Percentiles rank a stretch among this genome's conserved stretches.
Evolutionary conservation across 1,140 invertebrate genomes (phyloP).

Genomic region (Chironomus tepperi): DNA sequence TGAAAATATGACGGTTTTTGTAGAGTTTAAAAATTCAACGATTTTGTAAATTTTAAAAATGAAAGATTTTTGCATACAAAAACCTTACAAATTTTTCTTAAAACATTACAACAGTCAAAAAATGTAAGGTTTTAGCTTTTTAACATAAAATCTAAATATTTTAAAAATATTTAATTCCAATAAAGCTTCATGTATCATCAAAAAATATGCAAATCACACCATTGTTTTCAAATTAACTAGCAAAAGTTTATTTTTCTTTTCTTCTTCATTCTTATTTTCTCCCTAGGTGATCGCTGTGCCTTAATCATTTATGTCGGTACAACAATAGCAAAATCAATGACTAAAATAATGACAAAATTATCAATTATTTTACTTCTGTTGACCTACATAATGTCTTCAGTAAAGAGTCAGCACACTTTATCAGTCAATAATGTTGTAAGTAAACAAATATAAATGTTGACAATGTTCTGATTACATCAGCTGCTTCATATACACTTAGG

Average conservation of each 20-base stretch:
- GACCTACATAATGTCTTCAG: neutral
- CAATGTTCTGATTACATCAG: neutral
- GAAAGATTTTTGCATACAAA: no score
- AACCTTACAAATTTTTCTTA: no score
- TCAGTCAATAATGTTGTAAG: constrained; percentile 18
- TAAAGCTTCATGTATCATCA: neutral
- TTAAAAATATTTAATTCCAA: no score
- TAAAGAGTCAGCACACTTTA: neutral
- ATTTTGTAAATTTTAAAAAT: no score
- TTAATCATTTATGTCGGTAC: no score
- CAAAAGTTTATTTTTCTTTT: neutral
- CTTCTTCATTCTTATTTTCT: neutral
- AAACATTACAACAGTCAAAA: no score
- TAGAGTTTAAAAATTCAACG: no score
- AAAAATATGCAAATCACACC: neutral
- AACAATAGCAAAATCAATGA: neutral
- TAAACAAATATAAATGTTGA: neutral
- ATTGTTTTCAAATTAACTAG: neutral
- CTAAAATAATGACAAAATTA: neutral
- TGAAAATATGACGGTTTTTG: no score
- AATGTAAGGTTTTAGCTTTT: no score
- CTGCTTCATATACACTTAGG: neutral
- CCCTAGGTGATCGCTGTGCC: neutral
- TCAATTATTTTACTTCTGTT: neutral
- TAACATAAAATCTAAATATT: no score